phyloP scores from a whole-genome alignment of 1,140 invertebrate genomes.

The Wasmannia auropunctata region DNA sequence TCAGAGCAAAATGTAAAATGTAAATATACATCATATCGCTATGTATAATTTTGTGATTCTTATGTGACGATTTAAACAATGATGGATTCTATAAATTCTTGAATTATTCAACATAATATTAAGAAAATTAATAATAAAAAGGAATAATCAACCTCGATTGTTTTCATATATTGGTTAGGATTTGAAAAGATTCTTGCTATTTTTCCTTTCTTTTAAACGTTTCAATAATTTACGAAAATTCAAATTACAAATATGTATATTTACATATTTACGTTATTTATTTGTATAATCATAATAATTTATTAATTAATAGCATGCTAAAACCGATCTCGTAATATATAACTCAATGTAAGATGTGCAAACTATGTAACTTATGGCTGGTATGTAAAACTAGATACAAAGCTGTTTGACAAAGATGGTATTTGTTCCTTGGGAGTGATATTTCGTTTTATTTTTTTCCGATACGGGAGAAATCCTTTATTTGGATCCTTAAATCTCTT shows the following conservation, averaged over 20 bases:
- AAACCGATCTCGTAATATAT: not conserved
- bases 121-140: not conserved
- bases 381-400: slow-evolving; percentile 77
- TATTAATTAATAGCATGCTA: slow-evolving; percentile 4
- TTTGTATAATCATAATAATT: not conserved
- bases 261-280: slow-evolving; percentile 22
- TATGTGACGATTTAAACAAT: not conserved
- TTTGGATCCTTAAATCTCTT: slow-evolving; percentile 75
- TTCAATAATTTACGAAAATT: not conserved
- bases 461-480: slow-evolving; percentile 80
- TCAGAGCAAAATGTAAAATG: slow-evolving; percentile 22
- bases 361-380: slow-evolving; percentile 59
- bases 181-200: not conserved
- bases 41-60: not conserved
- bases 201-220: slow-evolving; percentile 26
- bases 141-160: not conserved
- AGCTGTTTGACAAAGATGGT: slow-evolving; percentile 76
- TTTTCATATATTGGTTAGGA: not conserved
- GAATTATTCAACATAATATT: not conserved
- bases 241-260: not conserved
- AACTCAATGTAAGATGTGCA: slow-evolving; percentile 4
- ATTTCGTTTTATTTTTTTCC: slow-evolving; percentile 78
- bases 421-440: slow-evolving; percentile 58
- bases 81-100: not conserved
- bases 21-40: slow-evolving; percentile 41